These are phyloP conservation scores for Progne subis DNA, from an alignment of 2,113 vertebrate genomes.

Conservation along the genomic window DNA sequence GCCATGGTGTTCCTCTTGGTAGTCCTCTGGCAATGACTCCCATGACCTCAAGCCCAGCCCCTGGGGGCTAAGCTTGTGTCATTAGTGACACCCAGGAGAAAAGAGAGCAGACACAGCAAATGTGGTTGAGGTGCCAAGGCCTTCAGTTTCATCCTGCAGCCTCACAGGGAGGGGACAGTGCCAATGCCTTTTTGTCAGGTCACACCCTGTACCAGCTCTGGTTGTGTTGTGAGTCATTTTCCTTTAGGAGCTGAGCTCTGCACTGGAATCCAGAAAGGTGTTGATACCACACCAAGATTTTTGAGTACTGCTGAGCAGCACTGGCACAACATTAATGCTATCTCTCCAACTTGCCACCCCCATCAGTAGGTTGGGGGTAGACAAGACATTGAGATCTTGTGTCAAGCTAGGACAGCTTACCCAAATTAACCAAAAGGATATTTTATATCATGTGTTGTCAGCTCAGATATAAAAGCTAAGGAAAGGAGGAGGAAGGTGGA, in stretches of 20 bases:
- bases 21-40: not conserved
- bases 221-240: not conserved
- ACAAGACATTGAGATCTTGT: not conserved
- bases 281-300: not conserved
- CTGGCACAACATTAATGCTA: not conserved
- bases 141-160: not conserved
- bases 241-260: not conserved
- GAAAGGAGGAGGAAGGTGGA: not conserved
- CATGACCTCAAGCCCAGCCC: fast-evolving
- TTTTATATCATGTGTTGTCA: not conserved
- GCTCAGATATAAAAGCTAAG: not conserved
- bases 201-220: not conserved
- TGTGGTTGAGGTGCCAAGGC: too few species aligned
- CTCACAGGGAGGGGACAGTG: not conserved
- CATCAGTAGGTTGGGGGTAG: not conserved
- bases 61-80: not conserved
- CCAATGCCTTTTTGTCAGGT: not conserved
- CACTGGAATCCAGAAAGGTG: not conserved
- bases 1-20: not conserved
- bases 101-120: not conserved
- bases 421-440: not conserved
- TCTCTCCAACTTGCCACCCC: not conserved
- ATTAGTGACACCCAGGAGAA: not conserved
- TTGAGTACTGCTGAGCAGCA: not conserved
- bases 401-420: not conserved